phyloP scores from a whole-genome alignment of 1,140 invertebrate species.

The Teleogryllus occipitalis region DNA sequence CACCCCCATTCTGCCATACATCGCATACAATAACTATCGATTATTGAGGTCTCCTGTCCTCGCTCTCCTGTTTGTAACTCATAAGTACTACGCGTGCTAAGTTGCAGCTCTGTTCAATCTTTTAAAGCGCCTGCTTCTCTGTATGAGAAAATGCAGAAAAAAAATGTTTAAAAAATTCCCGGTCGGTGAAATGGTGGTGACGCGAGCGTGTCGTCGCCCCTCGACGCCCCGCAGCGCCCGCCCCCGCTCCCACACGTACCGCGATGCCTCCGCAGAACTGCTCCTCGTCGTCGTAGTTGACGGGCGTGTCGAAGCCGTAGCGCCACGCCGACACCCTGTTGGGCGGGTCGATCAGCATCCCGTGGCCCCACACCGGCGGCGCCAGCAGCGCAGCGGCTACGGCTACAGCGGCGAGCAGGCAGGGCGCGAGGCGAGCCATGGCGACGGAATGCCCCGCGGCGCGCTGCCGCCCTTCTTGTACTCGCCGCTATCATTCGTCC shows the following conservation, averaged over 20 bases:
- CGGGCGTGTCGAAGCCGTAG: slow-evolving; percentile 39
- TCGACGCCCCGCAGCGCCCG: no score
- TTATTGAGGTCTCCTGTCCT: no score
- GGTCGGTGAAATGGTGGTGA: no score
- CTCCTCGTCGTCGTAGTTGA: slow-evolving; percentile 46
- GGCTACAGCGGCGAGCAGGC: neutral
- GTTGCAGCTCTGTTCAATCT: no score
- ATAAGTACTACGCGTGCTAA: no score
- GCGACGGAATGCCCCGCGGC: neutral
- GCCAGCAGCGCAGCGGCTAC: neutral
- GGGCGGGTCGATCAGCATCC: slow-evolving; percentile 44
- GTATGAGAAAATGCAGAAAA: no score
- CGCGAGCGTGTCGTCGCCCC: no score
- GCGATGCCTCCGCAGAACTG: slow-evolving; percentile 44
- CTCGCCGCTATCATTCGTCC: neutral
- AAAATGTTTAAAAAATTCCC: no score
- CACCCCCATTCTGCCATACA: no score
- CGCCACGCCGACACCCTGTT: slow-evolving; percentile 45
- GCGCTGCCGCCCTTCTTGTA: neutral
- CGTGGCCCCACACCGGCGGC: slow-evolving; percentile 33
- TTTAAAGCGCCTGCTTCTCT: no score
- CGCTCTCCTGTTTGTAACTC: no score
- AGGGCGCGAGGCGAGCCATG: neutral
- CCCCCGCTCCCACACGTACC: slow-evolving; percentile 1
- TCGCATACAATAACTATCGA: no score